These are phyloP conservation scores for Drosophila nigricruria DNA, from an alignment of 2,888 invertebrate species.

Conservation along the genomic window DNA sequence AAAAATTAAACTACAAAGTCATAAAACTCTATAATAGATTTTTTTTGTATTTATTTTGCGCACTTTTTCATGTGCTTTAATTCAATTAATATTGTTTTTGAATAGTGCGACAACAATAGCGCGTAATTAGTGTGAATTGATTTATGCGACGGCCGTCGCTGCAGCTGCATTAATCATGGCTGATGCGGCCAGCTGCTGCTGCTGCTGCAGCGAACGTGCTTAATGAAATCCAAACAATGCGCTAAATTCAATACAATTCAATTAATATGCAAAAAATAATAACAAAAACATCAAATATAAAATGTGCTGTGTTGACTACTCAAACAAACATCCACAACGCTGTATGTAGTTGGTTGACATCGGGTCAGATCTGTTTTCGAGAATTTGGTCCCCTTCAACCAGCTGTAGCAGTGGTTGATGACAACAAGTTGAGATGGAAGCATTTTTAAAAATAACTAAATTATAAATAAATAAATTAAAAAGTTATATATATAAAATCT, in stretches of 20 bases:
- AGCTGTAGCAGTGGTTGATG: slow-evolving; percentile 88
- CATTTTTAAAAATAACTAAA: background rate
- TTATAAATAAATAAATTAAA: slow-evolving; percentile 1
- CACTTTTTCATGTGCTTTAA: slow-evolving; percentile 9
- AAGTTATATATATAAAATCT: background rate
- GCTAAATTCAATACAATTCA: slow-evolving; percentile 49
- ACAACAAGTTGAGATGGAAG: slow-evolving; percentile 65
- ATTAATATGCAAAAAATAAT: slow-evolving; percentile 48
- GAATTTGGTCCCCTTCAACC: slow-evolving; percentile 92
- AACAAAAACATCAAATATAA: slow-evolving; percentile 5
- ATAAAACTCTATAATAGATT: background rate
- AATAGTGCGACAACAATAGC: slow-evolving; percentile 53
- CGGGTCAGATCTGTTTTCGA: slow-evolving; percentile 88
- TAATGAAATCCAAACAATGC: slow-evolving; percentile 70
- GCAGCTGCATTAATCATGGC: slow-evolving; percentile 42
- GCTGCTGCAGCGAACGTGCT: slow-evolving; percentile 46
- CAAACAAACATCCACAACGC: slow-evolving; percentile 82
- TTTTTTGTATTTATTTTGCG: slow-evolving; percentile 21
- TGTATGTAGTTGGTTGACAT: slow-evolving; percentile 89
- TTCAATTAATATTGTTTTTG: slow-evolving; percentile 64
- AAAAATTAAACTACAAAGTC: background rate
- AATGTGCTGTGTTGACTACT: background rate
- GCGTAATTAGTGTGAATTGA: slow-evolving; percentile 71
- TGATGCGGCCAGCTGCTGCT: slow-evolving; percentile 17
- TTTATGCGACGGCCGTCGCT: slow-evolving; percentile 53